Conservation (phyloP, 2,113 vertebrate genomes). For the Neogale vison region DNA sequence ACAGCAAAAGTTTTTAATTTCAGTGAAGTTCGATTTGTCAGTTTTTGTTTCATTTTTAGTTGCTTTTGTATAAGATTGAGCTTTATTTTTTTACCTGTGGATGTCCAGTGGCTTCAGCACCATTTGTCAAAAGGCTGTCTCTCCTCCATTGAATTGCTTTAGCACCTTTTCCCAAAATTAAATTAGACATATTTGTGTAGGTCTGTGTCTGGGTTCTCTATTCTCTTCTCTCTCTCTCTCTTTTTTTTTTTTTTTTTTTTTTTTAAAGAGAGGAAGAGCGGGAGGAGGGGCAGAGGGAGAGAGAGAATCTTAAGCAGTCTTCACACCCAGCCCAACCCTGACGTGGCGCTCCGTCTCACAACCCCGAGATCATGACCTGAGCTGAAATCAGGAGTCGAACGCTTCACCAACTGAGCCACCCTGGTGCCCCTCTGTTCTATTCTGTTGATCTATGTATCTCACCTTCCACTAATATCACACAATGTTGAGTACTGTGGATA, state of each 20-base stretch:
- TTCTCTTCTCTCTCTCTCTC: not conserved
- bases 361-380: not conserved
- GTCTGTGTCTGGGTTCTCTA: not conserved
- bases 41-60: not conserved
- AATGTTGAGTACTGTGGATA: not conserved
- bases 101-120: not conserved
- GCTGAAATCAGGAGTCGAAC: not conserved
- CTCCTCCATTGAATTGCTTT: not conserved
- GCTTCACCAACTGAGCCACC: not conserved
- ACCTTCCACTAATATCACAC: not conserved
- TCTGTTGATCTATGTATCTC: not conserved
- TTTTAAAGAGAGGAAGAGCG: not conserved
- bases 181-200: not conserved
- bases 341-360: not conserved
- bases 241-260: not conserved
- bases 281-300: not conserved
- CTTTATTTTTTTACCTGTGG: not conserved
- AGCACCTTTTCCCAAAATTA: not conserved
- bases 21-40: not conserved
- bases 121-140: not conserved
- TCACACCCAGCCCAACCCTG: not conserved
- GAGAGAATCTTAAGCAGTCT: not conserved
- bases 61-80: conserved; percentile 21
- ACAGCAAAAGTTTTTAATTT: not conserved
- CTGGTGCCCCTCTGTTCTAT: not conserved